Evolutionary conservation across 2,113 vertebrate species (phyloP).

Genomic region (Glaucomys volans): DNA sequence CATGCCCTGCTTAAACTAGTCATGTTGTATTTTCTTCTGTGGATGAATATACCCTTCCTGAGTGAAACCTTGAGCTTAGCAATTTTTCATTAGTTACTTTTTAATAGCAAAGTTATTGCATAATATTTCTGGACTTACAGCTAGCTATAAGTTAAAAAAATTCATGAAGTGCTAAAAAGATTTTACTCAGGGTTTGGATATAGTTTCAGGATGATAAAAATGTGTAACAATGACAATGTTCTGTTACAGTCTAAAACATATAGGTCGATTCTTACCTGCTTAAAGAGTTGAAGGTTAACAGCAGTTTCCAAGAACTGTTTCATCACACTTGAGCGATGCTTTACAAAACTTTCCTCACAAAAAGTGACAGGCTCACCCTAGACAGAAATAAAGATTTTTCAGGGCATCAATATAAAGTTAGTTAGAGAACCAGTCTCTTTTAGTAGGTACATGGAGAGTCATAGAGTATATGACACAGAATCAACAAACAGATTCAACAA

Average conservation of each 20-base stretch:
- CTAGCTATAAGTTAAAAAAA: neutral
- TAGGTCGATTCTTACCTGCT: conserved; percentile 91
- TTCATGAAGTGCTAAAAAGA: neutral
- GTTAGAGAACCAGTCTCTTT: neutral
- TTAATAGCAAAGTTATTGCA: neutral
- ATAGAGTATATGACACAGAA: neutral
- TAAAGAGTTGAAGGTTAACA: conserved; percentile 98
- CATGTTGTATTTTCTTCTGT: neutral
- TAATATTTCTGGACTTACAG: neutral
- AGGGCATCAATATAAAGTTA: neutral
- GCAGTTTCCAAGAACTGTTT: conserved; percentile 96
- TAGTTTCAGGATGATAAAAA: neutral
- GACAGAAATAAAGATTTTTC: conserved; percentile 48
- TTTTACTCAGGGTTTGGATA: neutral
- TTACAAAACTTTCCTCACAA: conserved; percentile 96
- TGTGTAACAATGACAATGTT: neutral
- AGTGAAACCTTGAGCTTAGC: neutral
- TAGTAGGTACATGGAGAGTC: neutral
- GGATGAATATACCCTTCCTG: neutral
- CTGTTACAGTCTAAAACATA: neutral
- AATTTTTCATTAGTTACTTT: neutral
- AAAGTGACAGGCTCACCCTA: conserved; percentile 97
- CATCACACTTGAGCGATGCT: conserved; percentile 94
- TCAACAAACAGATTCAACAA: neutral
- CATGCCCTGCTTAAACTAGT: neutral